Conservation (phyloP, 2,797 vertebrate species). For the Molothrus ater region DNA sequence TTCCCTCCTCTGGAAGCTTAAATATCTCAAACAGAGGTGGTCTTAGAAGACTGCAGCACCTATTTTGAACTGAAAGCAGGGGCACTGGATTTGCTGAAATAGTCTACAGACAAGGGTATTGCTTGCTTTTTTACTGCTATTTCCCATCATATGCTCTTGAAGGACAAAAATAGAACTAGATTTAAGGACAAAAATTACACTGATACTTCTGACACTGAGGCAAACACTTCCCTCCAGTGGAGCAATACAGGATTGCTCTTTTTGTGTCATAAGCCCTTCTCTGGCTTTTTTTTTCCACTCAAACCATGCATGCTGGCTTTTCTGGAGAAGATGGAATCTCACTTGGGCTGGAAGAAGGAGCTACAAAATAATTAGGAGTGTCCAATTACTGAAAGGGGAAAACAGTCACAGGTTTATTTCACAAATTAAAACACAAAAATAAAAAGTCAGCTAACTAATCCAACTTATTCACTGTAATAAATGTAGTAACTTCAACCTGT, state of each 20-base stretch:
- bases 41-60: not conserved
- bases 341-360: not conserved
- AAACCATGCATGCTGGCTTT: not conserved
- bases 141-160: not conserved
- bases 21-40: not conserved
- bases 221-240: slow-evolving; percentile 59
- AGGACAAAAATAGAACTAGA: not conserved
- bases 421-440: not conserved
- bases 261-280: not conserved
- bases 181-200: not conserved
- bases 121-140: not conserved
- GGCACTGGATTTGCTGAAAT: not conserved
- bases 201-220: not conserved
- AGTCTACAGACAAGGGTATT: not conserved
- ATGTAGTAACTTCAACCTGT: not conserved
- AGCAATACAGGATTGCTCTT: not conserved
- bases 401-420: not conserved
- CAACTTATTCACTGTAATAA: not conserved
- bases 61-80: not conserved
- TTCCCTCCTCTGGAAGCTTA: not conserved
- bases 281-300: not conserved
- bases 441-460: not conserved
- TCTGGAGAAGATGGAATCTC: not conserved
- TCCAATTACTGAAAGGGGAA: not conserved
- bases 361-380: not conserved